Conservation (phyloP, 1,140 invertebrate genomes). For the Platorchestia sp. region DNA sequence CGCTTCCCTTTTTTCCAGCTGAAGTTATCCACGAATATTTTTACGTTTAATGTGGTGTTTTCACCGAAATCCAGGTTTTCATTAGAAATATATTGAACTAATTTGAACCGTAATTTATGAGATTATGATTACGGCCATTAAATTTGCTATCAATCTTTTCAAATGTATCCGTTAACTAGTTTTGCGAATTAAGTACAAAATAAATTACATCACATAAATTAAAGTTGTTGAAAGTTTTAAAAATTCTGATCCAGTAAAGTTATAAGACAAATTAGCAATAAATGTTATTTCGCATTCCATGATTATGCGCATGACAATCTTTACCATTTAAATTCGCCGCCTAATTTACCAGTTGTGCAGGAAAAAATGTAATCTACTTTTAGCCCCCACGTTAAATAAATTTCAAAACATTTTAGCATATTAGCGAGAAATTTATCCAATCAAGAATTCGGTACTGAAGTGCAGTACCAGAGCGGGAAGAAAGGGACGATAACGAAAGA, state of each 20-base stretch:
- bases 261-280: background rate
- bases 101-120: background rate
- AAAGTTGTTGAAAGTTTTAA: background rate
- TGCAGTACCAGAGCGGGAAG: too few species aligned
- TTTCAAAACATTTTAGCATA: background rate
- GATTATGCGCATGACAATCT: background rate
- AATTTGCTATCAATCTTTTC: background rate
- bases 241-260: background rate
- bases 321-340: background rate
- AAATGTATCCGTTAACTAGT: background rate
- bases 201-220: background rate
- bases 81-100: background rate
- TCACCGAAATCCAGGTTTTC: background rate
- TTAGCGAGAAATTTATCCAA: background rate
- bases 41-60: background rate
- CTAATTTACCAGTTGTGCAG: background rate
- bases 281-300: background rate
- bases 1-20: background rate
- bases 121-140: background rate
- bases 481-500: background rate
- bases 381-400: background rate
- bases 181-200: background rate
- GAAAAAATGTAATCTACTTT: background rate
- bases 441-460: background rate
- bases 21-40: background rate